Conservation (phyloP, 2,113 vertebrate genomes). For the Pandion haliaetus region DNA sequence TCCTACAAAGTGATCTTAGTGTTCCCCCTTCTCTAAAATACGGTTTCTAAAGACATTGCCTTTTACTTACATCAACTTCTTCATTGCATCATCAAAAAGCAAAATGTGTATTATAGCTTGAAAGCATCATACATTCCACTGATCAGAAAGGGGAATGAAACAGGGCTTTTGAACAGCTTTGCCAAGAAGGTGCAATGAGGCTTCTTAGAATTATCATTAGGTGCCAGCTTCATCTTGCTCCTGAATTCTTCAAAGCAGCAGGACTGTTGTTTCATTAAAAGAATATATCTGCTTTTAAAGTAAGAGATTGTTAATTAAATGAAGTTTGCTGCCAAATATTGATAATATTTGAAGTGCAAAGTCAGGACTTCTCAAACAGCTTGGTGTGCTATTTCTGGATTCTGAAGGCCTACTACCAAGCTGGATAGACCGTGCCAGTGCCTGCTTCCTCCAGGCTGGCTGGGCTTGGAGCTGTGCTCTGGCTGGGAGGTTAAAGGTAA, state of each 20-base stretch:
- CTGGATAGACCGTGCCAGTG: neutral
- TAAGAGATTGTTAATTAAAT: constrained; percentile 45
- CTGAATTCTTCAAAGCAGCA: constrained; percentile 35
- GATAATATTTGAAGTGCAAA: neutral
- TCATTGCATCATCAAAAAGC: constrained; percentile 7
- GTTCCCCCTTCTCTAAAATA: neutral
- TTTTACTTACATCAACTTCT: neutral
- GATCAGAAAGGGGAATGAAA: neutral
- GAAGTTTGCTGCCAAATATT: neutral
- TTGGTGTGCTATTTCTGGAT: neutral
- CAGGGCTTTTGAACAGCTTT: neutral
- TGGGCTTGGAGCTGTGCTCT: neutral
- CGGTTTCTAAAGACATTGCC: neutral
- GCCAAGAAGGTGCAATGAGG: constrained; percentile 7
- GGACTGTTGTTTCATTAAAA: constrained; percentile 8
- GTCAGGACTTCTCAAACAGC: neutral
- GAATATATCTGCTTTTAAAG: constrained; percentile 28
- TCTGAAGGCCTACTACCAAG: neutral
- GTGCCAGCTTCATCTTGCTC: constrained; percentile 27
- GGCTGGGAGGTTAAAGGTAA: neutral
- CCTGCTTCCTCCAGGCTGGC: neutral
- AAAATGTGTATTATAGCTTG: constrained; percentile 1
- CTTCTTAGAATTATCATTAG: constrained; percentile 33
- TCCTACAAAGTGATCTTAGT: neutral
- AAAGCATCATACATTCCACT: neutral